Evolutionary conservation across 2,888 invertebrate genomes (phyloP), one percentile per base, ranked within the genome.

Genomic region (Phorcus lineatus): DNA sequence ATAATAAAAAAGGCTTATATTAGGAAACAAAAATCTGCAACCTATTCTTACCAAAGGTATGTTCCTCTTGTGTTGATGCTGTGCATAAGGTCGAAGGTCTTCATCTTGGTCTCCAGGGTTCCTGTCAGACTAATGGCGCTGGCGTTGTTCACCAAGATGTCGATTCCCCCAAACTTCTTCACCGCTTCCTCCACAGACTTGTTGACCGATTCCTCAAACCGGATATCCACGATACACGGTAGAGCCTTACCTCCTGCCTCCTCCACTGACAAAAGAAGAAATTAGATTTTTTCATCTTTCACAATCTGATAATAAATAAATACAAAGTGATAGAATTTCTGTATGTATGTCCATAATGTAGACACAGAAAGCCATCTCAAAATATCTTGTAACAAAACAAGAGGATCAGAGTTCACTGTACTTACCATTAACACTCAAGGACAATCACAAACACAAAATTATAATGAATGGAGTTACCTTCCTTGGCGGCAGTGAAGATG

Each of bases 51-150:
- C 96, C 97, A 97, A 81, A 99, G 94, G 93, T 97, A 99, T 0
- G 99, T 99, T 86, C 99, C 99, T 87, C 99, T 95, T 0, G 98
- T 96, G 93, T 99, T 99, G 87, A 99, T 96, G 81, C 95, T 95
- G 91, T 98, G 97, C 99, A 99, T 99, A 62, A 99, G 95, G 94
- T 99, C 99, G 92, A 97, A 99, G 93, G 96, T 95, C 94, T 99
- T 99, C 98, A 99, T 98, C 55, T 97, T 96, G 0, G 98, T 98
- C 9, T 95, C 94, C 1, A 95, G 94, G 0, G 98, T 99, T 75
- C 95, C 95, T 0, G 97, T 93, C 52, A 94, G 90, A 79, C 91
- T 91, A 89, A 99, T 99, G 16, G 99, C 99, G 84, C 98, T 98
- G 0, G 99, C 99, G 94, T 99, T 99, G 94, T 99, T 99, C 22